Evolutionary conservation across 2,113 vertebrate genomes (phyloP).

Genomic region (Cyanoramphus novaezelandiae): DNA sequence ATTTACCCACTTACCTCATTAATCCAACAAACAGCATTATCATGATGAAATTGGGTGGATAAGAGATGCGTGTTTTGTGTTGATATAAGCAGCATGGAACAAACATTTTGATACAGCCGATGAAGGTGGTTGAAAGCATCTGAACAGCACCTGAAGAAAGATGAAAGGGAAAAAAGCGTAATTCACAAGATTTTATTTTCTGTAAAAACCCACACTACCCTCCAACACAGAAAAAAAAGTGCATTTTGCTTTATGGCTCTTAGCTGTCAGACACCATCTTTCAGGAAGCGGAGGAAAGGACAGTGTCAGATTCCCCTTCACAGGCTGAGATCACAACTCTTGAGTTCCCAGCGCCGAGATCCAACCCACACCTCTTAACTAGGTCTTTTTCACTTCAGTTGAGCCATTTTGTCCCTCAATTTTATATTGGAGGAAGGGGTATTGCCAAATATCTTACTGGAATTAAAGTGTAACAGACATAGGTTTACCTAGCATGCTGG

Average conservation of each 20-base stretch:
- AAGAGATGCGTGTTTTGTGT: constrained; percentile 88
- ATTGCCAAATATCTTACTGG: neutral
- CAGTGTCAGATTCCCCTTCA: neutral
- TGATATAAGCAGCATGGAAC: constrained; percentile 92
- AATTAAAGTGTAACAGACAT: neutral
- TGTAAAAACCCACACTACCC: neutral
- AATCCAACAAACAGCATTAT: constrained; percentile 96
- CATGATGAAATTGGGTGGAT: constrained; percentile 92
- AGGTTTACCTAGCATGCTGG: constrained; percentile 89
- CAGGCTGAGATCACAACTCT: neutral
- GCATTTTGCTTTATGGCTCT: neutral
- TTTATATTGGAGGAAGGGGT: neutral
- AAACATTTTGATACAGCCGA: constrained; percentile 90
- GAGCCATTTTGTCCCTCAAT: neutral
- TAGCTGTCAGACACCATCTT: neutral
- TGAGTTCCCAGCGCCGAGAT: neutral
- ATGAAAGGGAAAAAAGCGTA: neutral
- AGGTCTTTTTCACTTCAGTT: neutral
- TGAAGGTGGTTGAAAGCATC: constrained; percentile 94
- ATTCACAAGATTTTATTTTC: neutral
- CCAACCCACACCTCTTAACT: neutral
- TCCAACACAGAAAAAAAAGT: neutral
- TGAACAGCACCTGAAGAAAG: constrained; percentile 85
- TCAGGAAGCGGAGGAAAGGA: neutral
- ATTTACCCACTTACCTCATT: constrained; percentile 81